Percentiles rank a stretch among this genome's conserved stretches.
These are phyloP conservation scores for Catharus bicknelli DNA, from an alignment of 2,113 vertebrate genomes.

Conservation along the genomic window DNA sequence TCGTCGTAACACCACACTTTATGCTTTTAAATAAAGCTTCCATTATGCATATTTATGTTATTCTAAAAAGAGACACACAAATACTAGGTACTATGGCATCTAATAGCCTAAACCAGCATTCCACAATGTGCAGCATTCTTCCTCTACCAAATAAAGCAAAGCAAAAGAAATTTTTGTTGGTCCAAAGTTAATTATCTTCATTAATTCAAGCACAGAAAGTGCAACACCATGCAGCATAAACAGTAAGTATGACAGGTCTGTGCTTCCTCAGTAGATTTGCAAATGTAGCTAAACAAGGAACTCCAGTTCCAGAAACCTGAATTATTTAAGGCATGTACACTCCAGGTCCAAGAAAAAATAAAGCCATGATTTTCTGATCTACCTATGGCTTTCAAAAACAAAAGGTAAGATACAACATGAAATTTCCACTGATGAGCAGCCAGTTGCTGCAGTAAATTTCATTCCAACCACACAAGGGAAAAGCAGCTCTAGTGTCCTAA, in stretches of 20 bases:
- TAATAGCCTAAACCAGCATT: background rate
- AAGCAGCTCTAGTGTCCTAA: background rate
- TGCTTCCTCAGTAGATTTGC: background rate
- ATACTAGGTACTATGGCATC: background rate
- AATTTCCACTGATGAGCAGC: background rate
- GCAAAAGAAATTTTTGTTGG: background rate
- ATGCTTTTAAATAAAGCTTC: background rate
- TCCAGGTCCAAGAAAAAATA: background rate
- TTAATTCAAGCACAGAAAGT: background rate
- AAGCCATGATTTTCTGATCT: background rate
- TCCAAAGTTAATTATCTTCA: background rate
- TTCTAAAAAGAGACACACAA: background rate
- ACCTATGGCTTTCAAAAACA: background rate
- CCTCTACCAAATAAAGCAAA: background rate
- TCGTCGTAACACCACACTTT: background rate
- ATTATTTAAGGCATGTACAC: background rate
- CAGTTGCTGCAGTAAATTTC: background rate
- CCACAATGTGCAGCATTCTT: background rate
- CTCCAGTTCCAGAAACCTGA: background rate
- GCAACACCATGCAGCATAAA: background rate
- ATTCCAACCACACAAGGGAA: background rate
- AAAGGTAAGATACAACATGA: background rate
- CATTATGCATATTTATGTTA: background rate
- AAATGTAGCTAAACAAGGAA: background rate
- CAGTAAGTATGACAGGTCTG: background rate